These are phyloP conservation scores for Crossocerus cetratus DNA, from an alignment of 2,888 invertebrate genomes.

Conservation along the genomic window DNA sequence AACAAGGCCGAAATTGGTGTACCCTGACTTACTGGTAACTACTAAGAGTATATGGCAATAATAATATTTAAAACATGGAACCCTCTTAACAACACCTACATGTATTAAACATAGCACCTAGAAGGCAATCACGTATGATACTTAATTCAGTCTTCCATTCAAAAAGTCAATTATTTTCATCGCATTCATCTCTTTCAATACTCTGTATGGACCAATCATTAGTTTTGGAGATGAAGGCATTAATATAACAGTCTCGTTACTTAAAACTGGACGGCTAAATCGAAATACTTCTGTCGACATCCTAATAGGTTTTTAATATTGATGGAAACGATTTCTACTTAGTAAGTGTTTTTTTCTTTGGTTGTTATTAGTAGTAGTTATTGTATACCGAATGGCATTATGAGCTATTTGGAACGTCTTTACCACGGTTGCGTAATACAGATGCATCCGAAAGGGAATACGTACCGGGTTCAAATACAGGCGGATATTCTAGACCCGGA, in stretches of 20 bases:
- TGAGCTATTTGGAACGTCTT: constrained; percentile 54
- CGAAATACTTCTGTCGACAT: constrained; percentile 37
- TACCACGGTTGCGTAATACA: constrained; percentile 66
- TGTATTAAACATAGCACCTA: constrained; percentile 28
- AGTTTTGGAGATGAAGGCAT: no score
- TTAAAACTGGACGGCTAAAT: constrained; percentile 46
- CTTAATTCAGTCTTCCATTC: constrained; percentile 52
- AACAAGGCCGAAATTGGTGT: not conserved
- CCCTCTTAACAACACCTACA: constrained; percentile 23
- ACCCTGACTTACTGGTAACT: no score
- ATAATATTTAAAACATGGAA: constrained; percentile 20
- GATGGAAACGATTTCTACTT: no score
- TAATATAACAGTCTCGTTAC: constrained; percentile 11
- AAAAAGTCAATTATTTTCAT: constrained; percentile 16
- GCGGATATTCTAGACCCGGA: constrained; percentile 90
- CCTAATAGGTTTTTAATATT: no score
- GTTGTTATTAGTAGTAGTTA: constrained; percentile 29
- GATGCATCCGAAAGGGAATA: constrained; percentile 84
- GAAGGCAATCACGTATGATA: constrained; percentile 36
- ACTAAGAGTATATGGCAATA: no score
- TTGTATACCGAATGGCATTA: constrained; percentile 15
- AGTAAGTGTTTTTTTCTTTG: constrained; percentile 47
- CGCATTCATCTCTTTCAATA: constrained; percentile 17
- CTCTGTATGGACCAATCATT: no score
- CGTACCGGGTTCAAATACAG: constrained; percentile 90